Conservation (phyloP, 2,888 invertebrate genomes). For the Eupithecia tripunctaria region DNA sequence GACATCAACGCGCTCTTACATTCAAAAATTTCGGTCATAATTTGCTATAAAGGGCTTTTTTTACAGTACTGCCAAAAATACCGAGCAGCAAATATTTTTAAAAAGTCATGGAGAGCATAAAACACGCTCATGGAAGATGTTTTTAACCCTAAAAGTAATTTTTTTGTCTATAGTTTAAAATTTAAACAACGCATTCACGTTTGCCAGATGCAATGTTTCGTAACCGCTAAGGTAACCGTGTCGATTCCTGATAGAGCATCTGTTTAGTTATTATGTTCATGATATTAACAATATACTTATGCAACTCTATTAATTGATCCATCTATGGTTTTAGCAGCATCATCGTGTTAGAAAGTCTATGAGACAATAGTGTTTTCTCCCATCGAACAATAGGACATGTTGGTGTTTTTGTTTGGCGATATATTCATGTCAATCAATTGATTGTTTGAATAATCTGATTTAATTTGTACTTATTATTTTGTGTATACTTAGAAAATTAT, state of each 20-base stretch:
- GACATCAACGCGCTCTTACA: constrained; percentile 27
- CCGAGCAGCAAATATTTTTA: not conserved
- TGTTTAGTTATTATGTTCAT: not conserved
- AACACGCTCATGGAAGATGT: not conserved
- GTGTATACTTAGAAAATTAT: not conserved
- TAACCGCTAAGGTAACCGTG: not conserved
- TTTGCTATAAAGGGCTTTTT: not conserved
- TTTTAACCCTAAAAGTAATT: not conserved
- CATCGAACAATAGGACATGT: constrained; percentile 36
- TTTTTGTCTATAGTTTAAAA: not conserved
- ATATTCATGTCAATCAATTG: constrained; percentile 26
- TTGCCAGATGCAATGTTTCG: not conserved
- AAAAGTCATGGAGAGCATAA: not conserved
- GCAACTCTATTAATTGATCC: constrained; percentile 29
- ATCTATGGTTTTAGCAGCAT: constrained; percentile 24
- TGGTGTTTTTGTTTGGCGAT: constrained; percentile 29
- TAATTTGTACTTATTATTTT: not conserved
- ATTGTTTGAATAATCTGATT: constrained; percentile 24
- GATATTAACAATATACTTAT: constrained; percentile 24
- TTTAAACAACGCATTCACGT: not conserved
- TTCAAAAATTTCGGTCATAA: not conserved
- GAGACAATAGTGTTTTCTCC: constrained; percentile 45
- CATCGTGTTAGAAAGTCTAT: constrained; percentile 40
- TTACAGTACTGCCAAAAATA: not conserved
- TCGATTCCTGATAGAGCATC: not conserved